phyloP scores from a whole-genome alignment of 2,113 vertebrate species.

The Syngnathus floridae region DNA sequence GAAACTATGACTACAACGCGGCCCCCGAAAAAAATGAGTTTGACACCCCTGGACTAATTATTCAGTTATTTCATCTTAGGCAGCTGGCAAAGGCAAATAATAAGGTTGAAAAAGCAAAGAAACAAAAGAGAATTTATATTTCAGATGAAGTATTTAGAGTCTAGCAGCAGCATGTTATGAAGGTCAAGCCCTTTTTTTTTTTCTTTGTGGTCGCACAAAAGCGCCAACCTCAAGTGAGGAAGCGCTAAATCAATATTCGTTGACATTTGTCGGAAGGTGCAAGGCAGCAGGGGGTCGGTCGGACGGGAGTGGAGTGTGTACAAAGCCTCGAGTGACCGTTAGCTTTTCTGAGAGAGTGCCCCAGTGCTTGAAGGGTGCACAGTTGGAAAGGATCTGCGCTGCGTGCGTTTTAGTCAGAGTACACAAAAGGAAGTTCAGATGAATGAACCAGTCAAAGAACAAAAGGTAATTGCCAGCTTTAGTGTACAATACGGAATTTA shows the following conservation, averaged over 20 bases:
- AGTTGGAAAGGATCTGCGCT: conserved; percentile 33
- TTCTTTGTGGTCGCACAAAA: conserved; percentile 58
- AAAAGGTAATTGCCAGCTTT: conserved; percentile 44
- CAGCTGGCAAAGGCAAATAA: too few species aligned
- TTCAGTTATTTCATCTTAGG: too few species aligned
- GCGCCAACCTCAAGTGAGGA: conserved; percentile 48
- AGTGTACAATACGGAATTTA: conserved; percentile 34
- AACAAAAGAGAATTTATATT: not conserved
- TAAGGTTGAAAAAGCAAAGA: not conserved
- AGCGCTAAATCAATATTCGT: conserved; percentile 64
- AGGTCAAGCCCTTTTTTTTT: conserved; percentile 45
- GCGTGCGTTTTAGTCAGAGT: conserved; percentile 50
- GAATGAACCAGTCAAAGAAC: conserved; percentile 46
- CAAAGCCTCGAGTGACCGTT: conserved; percentile 68
- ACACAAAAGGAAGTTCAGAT: conserved; percentile 46
- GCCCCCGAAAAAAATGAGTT: too few species aligned
- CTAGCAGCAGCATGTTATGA: conserved; percentile 22
- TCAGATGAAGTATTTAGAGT: conserved; percentile 35
- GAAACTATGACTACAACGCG: too few species aligned
- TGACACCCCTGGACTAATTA: too few species aligned
- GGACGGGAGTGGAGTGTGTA: conserved; percentile 35
- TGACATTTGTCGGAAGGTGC: conserved; percentile 69
- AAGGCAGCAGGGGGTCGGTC: conserved; percentile 45
- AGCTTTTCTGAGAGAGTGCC: conserved; percentile 62
- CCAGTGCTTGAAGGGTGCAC: conserved; percentile 43